Conservation (phyloP, 2,888 invertebrate species). For the Chymomyza amoena region DNA sequence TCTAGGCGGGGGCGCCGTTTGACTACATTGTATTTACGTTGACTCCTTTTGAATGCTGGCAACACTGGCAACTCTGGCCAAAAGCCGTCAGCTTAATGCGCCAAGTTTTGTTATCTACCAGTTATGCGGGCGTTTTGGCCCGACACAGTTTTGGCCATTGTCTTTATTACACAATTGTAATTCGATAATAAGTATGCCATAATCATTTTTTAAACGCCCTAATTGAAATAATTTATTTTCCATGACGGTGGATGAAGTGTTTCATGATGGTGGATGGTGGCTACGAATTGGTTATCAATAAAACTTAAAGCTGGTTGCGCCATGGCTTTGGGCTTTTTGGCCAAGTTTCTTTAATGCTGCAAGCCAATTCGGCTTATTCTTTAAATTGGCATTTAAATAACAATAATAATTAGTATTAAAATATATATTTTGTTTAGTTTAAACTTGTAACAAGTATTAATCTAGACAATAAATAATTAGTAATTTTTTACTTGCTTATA, state of each 20-base stretch:
- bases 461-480: too few relatives aligned
- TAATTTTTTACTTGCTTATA: too few relatives aligned
- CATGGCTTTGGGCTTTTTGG: neutral
- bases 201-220: slow-evolving; percentile 70
- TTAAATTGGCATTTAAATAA: too few relatives aligned
- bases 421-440: too few relatives aligned
- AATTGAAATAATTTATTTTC: slow-evolving; percentile 65
- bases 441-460: too few relatives aligned
- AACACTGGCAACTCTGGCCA: slow-evolving; percentile 8
- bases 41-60: slow-evolving; percentile 10
- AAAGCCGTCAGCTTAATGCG: slow-evolving; percentile 21
- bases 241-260: slow-evolving; percentile 29
- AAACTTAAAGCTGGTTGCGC: neutral
- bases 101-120: slow-evolving; percentile 22
- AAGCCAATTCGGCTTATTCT: neutral
- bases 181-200: slow-evolving; percentile 63
- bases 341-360: neutral
- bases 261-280: slow-evolving; percentile 26
- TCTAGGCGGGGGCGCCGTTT: slow-evolving; percentile 42
- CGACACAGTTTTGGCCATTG: slow-evolving; percentile 48
- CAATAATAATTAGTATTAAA: too few relatives aligned
- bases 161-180: slow-evolving; percentile 67
- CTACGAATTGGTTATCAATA: neutral
- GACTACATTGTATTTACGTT: slow-evolving; percentile 7
- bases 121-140: neutral